Evolutionary conservation across 1,140 invertebrate species (phyloP), one percentile per base, ranked within the genome.

Genomic region (Halesus radiatus): DNA sequence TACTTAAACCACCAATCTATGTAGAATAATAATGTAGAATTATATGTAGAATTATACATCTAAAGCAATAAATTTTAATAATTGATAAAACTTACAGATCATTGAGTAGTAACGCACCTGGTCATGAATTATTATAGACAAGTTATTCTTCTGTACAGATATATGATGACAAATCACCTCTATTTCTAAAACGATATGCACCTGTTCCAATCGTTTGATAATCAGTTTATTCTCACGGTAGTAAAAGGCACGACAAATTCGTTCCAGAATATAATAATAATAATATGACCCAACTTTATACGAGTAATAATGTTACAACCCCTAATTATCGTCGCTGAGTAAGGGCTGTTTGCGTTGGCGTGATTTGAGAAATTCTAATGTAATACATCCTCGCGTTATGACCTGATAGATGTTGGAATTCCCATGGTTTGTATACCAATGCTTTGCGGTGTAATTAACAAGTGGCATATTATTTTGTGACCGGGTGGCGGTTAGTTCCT

Each of bases 321-420:
- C 73, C 29, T n/a, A n/a, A n/a, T 56, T 53, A 75, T 56, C 8
- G 13, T 10, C 23, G 13, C 20, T 3, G 13, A 32, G 18, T n/a
- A 58, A 22, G 73, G 73, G 73, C 58, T 15, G 37, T 45, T 45
- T 45, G 37, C 37, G 73, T 20, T 75, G 26, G 73, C 53, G 73
- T 75, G 73, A 75, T 75, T 75, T 15, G 45, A 68, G 23, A 37
- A 37, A 68, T 68, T 37, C 64, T 18, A 32, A 60, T 60, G 23
- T 5, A 60, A 75, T 37, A 54, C 22, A 22, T 32, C n/a, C 22
- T 32, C 53, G 53, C 54, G n/a, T 5, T 26, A 60, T 13, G 10
- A 45, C 13, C 8, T 3, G 13, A 45, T 45, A 13, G 8, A 13
- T 45, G 37, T 5, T 37, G 15, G 32, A 60, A 75, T 75, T 75